Evolutionary conservation across 2,113 vertebrate genomes (phyloP).

Genomic region (Psammodynastes pulverulentus): DNA sequence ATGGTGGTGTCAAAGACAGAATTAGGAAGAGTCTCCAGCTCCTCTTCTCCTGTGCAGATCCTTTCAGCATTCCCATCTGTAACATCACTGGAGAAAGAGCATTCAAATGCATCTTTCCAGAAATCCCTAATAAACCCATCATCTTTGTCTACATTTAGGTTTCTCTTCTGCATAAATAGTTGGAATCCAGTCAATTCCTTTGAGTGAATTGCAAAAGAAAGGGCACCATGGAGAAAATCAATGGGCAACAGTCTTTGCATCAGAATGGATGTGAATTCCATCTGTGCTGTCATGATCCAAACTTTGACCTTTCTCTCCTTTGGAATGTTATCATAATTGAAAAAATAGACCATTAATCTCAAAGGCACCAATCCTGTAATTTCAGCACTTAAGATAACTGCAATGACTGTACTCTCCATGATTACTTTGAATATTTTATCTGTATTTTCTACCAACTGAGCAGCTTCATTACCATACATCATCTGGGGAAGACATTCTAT

Average conservation of each 20-base stretch:
- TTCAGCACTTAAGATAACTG: background rate
- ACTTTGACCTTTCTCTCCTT: background rate
- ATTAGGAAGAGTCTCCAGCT: background rate
- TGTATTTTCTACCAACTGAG: background rate
- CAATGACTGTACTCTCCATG: background rate
- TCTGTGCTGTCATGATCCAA: background rate
- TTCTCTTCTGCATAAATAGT: background rate
- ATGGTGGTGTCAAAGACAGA: background rate
- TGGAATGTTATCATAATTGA: background rate
- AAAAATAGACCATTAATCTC: background rate
- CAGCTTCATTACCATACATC: background rate
- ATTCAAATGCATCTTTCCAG: background rate
- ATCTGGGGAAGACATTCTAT: background rate
- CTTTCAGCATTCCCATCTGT: background rate
- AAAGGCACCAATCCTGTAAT: fast-evolving
- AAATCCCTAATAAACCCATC: background rate
- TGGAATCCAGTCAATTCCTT: background rate
- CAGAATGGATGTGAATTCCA: background rate
- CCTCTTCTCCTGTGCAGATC: background rate
- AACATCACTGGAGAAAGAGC: background rate
- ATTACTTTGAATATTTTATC: background rate
- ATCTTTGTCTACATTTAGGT: background rate
- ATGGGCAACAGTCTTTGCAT: background rate
- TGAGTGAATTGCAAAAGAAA: background rate
- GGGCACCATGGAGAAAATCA: background rate